Evolutionary conservation across 2,888 invertebrate genomes (phyloP).

Genomic region (Electrophaes corylata): DNA sequence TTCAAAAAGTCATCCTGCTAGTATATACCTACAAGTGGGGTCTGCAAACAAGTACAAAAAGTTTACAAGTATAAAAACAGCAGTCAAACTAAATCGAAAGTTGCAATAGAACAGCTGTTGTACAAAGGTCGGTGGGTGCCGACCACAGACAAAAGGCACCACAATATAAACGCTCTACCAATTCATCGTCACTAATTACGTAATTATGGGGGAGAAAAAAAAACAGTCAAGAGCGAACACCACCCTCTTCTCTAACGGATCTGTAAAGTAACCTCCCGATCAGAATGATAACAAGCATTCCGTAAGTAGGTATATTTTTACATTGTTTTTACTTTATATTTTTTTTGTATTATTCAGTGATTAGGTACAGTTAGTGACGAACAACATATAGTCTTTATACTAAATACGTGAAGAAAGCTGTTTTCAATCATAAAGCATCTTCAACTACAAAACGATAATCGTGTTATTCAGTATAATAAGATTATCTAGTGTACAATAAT

Average conservation of each 20-base stretch:
- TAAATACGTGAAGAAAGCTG: no score
- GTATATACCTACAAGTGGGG: neutral
- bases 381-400: no score
- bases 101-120: constrained; percentile 74
- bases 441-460: no score
- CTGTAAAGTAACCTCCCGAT: neutral
- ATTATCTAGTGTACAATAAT: no score
- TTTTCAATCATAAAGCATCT: no score
- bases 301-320: neutral
- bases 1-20: no score
- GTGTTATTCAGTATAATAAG: no score
- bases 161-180: constrained; percentile 73
- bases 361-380: no score
- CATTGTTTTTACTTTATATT: no score
- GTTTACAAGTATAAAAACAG: constrained; percentile 15
- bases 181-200: constrained; percentile 82
- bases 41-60: no score
- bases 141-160: constrained; percentile 75
- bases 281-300: neutral
- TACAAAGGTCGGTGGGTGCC: constrained; percentile 66
- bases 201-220: constrained; percentile 76
- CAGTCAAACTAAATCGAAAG: constrained; percentile 50
- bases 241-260: neutral
- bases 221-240: constrained; percentile 10
- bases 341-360: no score